A percentile compares a stretch with the other conserved stretches of the same genome.
phyloP scores from a whole-genome alignment of 2,888 invertebrate genomes.

The Miltochrista miniata region DNA sequence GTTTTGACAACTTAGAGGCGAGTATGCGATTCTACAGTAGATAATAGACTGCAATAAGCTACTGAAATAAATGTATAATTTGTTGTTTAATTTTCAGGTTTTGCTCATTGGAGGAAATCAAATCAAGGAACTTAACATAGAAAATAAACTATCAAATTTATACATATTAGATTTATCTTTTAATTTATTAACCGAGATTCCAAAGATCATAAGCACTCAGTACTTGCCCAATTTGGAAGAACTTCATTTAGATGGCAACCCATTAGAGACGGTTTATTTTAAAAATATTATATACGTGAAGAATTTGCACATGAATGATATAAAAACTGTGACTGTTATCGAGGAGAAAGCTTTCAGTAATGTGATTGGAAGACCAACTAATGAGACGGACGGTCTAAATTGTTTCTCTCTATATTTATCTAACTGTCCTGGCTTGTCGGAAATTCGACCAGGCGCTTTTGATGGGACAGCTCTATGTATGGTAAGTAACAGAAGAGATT shows the following conservation, averaged over 20 bases:
- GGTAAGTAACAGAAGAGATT: constrained; percentile 77
- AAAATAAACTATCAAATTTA: constrained; percentile 68
- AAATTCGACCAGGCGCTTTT: constrained; percentile 74
- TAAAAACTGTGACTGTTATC: constrained; percentile 56
- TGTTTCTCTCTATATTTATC: constrained; percentile 80
- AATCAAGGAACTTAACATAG: constrained; percentile 70
- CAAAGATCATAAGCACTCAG: constrained; percentile 65
- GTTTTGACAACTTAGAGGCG: constrained; percentile 73
- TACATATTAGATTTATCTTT: constrained; percentile 78
- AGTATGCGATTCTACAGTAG: constrained; percentile 24
- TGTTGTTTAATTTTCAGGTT: constrained; percentile 56
- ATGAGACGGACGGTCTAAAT: constrained; percentile 46
- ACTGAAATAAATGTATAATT: not conserved
- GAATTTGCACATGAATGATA: constrained; percentile 70
- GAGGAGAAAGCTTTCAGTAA: constrained; percentile 78
- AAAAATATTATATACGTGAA: constrained; percentile 69
- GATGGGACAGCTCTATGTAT: constrained; percentile 77
- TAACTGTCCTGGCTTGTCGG: constrained; percentile 65
- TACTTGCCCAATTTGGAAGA: constrained; percentile 76
- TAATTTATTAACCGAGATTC: constrained; percentile 73
- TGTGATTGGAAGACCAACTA: constrained; percentile 59
- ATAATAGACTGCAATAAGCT: not conserved
- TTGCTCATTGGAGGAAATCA: constrained; percentile 74
- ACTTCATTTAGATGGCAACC: constrained; percentile 81
- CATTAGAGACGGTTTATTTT: constrained; percentile 74